Conservation (phyloP, 1,140 invertebrate species). For the Amphibalanus amphitrite region DNA sequence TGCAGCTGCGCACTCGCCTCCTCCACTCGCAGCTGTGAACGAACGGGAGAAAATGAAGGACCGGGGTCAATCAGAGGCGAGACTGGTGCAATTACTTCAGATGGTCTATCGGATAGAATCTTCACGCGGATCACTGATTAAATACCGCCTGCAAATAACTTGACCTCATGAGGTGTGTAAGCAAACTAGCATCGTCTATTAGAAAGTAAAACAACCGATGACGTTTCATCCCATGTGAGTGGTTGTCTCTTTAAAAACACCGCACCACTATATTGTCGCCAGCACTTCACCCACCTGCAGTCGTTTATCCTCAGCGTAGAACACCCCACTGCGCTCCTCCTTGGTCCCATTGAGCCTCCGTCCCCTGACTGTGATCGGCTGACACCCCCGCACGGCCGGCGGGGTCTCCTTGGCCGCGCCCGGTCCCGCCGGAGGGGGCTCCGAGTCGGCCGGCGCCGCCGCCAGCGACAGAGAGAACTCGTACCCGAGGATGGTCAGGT, state of each 20-base stretch:
- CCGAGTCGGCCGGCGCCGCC: slow-evolving; percentile 6
- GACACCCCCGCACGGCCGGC: slow-evolving; percentile 26
- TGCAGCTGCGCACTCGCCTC: background rate
- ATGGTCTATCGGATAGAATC: too few relatives aligned
- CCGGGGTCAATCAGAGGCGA: too few relatives aligned
- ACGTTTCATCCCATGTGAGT: too few relatives aligned
- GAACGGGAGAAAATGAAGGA: too few relatives aligned
- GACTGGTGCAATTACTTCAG: too few relatives aligned
- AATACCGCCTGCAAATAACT: too few relatives aligned
- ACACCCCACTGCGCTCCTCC: slow-evolving; percentile 25
- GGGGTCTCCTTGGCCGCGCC: slow-evolving; percentile 17
- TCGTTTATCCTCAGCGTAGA: slow-evolving; percentile 29
- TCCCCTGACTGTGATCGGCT: slow-evolving; percentile 28
- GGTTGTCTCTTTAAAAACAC: too few relatives aligned
- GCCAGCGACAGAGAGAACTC: slow-evolving; percentile 13
- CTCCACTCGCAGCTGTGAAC: background rate
- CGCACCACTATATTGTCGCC: too few relatives aligned
- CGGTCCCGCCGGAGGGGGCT: background rate
- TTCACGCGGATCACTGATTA: too few relatives aligned
- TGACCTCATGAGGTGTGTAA: too few relatives aligned
- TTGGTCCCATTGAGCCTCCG: slow-evolving; percentile 28
- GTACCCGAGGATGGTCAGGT: slow-evolving; percentile 3
- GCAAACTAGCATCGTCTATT: too few relatives aligned
- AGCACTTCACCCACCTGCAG: slow-evolving; percentile 24
- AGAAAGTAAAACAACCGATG: too few relatives aligned